phyloP scores from a whole-genome alignment of 2,113 vertebrate species.

The Spea multiplicata region DNA sequence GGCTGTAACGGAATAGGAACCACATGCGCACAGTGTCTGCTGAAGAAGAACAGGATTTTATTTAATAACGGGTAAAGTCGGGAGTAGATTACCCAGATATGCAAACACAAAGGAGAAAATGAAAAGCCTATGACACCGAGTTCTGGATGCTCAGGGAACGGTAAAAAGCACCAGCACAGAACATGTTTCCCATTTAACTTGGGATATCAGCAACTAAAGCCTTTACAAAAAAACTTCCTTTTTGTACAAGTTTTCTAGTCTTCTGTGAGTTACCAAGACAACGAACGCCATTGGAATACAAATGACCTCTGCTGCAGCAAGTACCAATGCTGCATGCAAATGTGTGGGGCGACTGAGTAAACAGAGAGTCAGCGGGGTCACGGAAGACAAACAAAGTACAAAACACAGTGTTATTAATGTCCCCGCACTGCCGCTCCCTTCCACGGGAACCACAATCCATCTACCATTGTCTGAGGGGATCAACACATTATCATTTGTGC shows the following conservation, averaged over 20 bases:
- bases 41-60: no score
- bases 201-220: conserved; percentile 5
- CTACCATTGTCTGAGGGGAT: background rate
- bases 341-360: conserved; percentile 32
- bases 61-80: no score
- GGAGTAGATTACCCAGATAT: no score
- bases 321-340: conserved; percentile 29
- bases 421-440: background rate
- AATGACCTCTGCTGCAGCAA: conserved; percentile 30
- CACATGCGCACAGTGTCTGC: no score
- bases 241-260: conserved; percentile 32
- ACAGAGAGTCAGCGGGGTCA: conserved; percentile 38
- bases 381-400: conserved; percentile 23
- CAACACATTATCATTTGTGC: background rate
- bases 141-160: background rate
- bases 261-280: conserved; percentile 25
- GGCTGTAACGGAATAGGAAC: no score
- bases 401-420: conserved; percentile 27
- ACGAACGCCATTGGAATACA: conserved; percentile 41
- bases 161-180: background rate
- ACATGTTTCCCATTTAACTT: background rate
- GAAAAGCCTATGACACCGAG: background rate
- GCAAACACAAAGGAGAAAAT: background rate
- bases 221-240: conserved; percentile 12
- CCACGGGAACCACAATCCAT: conserved; percentile 4